Evolutionary conservation across 2,113 vertebrate species (phyloP).

Genomic region (Scartelaos histophorus): DNA sequence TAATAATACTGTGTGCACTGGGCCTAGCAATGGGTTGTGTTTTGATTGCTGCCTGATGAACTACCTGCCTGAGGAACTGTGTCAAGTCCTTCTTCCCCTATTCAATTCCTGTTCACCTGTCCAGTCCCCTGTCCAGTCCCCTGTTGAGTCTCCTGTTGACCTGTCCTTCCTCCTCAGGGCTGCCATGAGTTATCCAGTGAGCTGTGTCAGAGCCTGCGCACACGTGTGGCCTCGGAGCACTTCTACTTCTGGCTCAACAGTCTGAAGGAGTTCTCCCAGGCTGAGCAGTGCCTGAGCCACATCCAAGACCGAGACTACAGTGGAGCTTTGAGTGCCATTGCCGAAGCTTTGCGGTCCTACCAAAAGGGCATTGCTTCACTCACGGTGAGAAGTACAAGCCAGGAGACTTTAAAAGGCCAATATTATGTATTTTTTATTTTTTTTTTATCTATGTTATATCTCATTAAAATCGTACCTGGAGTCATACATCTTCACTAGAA

Average conservation of each 20-base stretch:
- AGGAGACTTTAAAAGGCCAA: too few relatives aligned
- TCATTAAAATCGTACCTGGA: too few relatives aligned
- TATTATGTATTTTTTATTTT: too few relatives aligned
- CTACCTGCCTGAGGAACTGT: too few relatives aligned
- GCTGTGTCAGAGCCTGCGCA: slow-evolving; percentile 92
- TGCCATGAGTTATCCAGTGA: slow-evolving; percentile 96
- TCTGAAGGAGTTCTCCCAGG: slow-evolving; percentile 95
- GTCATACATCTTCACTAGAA: too few relatives aligned
- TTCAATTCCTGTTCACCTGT: background rate
- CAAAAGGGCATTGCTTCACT: slow-evolving; percentile 97
- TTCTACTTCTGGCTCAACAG: slow-evolving; percentile 99
- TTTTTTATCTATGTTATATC: too few relatives aligned
- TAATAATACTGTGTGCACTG: too few relatives aligned
- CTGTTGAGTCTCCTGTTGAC: background rate
- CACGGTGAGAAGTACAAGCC: slow-evolving; percentile 80
- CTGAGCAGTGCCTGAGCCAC: slow-evolving; percentile 88
- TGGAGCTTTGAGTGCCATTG: slow-evolving; percentile 88
- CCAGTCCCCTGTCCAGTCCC: background rate
- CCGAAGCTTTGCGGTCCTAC: slow-evolving; percentile 91
- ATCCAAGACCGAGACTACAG: slow-evolving; percentile 89
- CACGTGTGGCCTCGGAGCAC: slow-evolving; percentile 95
- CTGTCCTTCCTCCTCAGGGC: slow-evolving; percentile 74
- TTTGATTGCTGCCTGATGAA: too few relatives aligned
- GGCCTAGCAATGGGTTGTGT: too few relatives aligned
- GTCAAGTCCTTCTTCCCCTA: too few relatives aligned